Percentiles rank a stretch among this genome's conserved stretches.
These are phyloP conservation scores for Himalopsyche japonica DNA, from an alignment of 2,888 invertebrate species.

Conservation along the genomic window DNA sequence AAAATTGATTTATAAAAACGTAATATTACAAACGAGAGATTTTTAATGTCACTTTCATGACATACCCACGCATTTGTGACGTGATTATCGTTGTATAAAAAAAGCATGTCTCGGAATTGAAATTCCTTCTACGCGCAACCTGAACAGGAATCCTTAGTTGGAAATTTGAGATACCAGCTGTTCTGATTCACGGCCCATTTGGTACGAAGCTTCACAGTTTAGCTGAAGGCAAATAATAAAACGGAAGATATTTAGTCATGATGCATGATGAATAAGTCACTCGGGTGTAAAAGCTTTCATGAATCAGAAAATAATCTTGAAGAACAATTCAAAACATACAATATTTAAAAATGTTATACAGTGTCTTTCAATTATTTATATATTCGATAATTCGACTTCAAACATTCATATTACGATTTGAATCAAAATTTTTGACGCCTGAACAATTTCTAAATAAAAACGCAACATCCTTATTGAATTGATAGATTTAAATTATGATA, in stretches of 20 bases:
- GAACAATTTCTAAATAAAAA: no score
- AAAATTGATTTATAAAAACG: background rate
- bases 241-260: background rate
- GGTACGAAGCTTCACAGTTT: background rate
- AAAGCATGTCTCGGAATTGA: background rate
- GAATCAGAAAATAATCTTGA: background rate
- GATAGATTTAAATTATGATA: no score
- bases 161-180: background rate
- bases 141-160: background rate
- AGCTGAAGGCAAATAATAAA: background rate
- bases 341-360: no score
- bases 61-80: background rate
- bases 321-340: no score
- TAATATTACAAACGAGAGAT: background rate
- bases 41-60: background rate
- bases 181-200: background rate
- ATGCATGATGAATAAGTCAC: background rate
- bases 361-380: no score
- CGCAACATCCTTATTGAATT: no score
- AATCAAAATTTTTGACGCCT: no score
- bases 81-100: background rate
- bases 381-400: no score
- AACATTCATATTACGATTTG: no score
- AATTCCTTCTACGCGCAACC: background rate
- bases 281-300: background rate